These are phyloP conservation scores for Chromobotia macracanthus DNA, from an alignment of 2,797 vertebrate species.

Conservation along the genomic window DNA sequence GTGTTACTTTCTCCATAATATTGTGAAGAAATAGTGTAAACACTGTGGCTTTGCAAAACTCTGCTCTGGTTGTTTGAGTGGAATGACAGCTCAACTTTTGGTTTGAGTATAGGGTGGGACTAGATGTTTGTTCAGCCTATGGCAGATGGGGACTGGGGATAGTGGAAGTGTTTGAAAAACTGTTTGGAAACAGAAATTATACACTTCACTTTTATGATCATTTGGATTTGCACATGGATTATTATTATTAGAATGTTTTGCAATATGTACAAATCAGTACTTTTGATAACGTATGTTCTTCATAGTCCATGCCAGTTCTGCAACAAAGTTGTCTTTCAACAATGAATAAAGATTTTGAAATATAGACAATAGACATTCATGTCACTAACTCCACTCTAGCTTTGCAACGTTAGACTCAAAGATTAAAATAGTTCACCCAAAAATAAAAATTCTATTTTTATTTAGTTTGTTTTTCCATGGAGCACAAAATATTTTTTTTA, in stretches of 20 bases:
- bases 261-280: not conserved
- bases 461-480: not conserved
- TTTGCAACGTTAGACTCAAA: constrained; percentile 33
- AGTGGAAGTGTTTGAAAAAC: not conserved
- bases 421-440: constrained; percentile 1
- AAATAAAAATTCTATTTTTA: not conserved
- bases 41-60: too few species aligned
- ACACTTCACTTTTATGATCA: constrained; percentile 4
- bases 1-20: not conserved
- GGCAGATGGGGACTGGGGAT: not conserved
- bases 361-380: constrained; percentile 9
- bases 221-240: constrained; percentile 8
- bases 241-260: not conserved
- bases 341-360: constrained; percentile 15
- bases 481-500: too few species aligned
- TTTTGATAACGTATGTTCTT: not conserved
- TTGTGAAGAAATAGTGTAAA: not conserved
- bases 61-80: too few species aligned
- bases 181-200: not conserved
- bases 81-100: not conserved
- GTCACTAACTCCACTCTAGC: constrained; percentile 5
- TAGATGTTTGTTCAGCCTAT: not conserved
- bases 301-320: not conserved
- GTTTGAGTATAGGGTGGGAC: not conserved
- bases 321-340: constrained; percentile 4